Base-by-base conservation (phyloP, 2,888 invertebrate species). In the Hedya salicella region DNA sequence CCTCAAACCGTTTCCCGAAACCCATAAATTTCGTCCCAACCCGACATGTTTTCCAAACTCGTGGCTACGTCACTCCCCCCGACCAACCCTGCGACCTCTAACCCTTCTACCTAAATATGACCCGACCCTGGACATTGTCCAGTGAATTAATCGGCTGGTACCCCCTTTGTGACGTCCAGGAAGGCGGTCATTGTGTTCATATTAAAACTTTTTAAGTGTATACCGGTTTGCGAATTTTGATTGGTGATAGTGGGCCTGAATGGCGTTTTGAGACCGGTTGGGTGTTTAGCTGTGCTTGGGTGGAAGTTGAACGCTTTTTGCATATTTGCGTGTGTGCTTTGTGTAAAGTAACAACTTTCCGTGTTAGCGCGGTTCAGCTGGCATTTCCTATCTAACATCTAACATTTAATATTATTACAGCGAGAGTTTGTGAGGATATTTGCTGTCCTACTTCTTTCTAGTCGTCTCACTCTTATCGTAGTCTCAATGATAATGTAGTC, bases 51-150 rank as follows among this genome's bases (percentile, higher is more conserved):
- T 78, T 78, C 82, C 77, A 83, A 88, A 88, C 87, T 78, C 68
- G 69, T 69, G 73, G 77, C 84, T 80, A 83, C 67, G 88, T 89
- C 91, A 91, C 91, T 89, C 91, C 91, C 89, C 80, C 75, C 62
- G 69, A 70, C 89, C 86, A 78, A 78, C 82, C 90, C 87, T 85
- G 82, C 89, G 89, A 89, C 90, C 91, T 88, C 79, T 91, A 81
- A 91, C 89, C 91, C 85, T 68, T 85, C 82, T 89, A 87, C 91
- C 91, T 88, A 92, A 92, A 91, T 91, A 90, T 92, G 90, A 92
- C 91, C 91, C 86, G 85, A 82, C 85, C 86, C 77, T 77, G 84
- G 84, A 80, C 86, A 88, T 92, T 92, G 91, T 92, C 81, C 72
- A 78, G 72, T 75, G 85, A 85, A 91, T 90, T 92, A 92, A 92